Evolutionary conservation across 2,888 invertebrate genomes (phyloP), one percentile per base, ranked within the genome.

Genomic region (Drosophila pseudotalamancana): DNA sequence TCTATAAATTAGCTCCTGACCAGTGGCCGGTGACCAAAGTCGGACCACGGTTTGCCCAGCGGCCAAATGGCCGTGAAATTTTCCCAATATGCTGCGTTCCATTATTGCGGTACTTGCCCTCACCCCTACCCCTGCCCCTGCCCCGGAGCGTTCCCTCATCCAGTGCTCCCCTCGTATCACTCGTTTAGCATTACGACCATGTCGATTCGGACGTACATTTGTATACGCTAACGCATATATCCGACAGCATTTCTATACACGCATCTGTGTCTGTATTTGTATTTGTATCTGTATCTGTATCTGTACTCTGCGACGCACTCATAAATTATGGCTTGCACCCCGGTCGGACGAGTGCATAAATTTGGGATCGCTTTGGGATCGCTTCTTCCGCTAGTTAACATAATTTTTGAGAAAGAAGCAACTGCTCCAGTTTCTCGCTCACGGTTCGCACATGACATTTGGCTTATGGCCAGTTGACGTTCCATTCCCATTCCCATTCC

Each of bases 41-140:
- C n/a, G 72, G 59, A 19, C 27, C 43, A 29, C 43, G 51, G 46
- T 31, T 71, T 72, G 66, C 66, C 64, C 70, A 69, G 66, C 79
- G 66, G 63, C 56, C 76, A 86, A 82, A 88, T 74, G 78, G 87
- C 68, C 86, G 85, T 86, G 88, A 86, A 88, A 86, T 87, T 84
- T 80, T 85, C 60, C 71, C 87, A 85, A 87, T 88, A 82, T 77
- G 78, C 83, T 73, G 61, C 46, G 50, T 78, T 78, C 57, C 37
- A 40, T 51, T 69, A 71, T 84, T 68, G 77, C 72, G 79, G 62
- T 60, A 40, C n/a, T 18, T 27, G 46, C 46, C 19, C n/a, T 34
- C n/a, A 14, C 14, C 25, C 16, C 9, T 18, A 27, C 25, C 27
- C 29, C 27, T 8, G 21, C 3, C 21, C 3, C 29, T 4, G 9